A percentile compares a stretch with the other conserved stretches of the same genome.
Conservation (phyloP, 2,113 vertebrate species). For the Salminus brasiliensis region DNA sequence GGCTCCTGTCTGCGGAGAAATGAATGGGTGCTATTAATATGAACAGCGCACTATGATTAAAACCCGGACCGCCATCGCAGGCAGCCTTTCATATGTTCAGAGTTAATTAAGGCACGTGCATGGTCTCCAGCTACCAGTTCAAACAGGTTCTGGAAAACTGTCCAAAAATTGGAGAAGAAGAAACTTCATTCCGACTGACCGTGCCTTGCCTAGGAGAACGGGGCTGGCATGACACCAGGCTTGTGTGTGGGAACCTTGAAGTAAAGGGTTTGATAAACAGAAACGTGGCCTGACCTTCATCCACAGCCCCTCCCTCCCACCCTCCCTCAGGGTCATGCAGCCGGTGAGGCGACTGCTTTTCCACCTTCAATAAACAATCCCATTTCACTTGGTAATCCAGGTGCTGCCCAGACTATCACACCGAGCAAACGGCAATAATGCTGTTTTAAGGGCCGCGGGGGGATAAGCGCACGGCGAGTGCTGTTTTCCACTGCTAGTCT, state of each 20-base stretch:
- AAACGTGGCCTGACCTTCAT: constrained; percentile 62
- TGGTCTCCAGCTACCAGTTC: not conserved
- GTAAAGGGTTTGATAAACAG: constrained; percentile 40
- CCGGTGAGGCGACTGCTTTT: constrained; percentile 40
- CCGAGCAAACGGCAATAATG: constrained; percentile 71
- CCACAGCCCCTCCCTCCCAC: constrained; percentile 46
- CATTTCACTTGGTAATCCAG: constrained; percentile 25
- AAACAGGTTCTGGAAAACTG: not conserved
- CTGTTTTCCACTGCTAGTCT: constrained; percentile 74
- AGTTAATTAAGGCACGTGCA: not conserved
- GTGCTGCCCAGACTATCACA: constrained; percentile 65
- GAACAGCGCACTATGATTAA: constrained; percentile 28
- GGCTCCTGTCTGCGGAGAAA: constrained; percentile 44
- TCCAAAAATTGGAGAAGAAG: not conserved
- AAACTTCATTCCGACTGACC: not conserved
- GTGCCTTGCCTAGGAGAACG: not conserved
- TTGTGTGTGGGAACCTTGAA: constrained; percentile 8
- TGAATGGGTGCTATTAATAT: constrained; percentile 36
- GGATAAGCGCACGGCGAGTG: constrained; percentile 71
- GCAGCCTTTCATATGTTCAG: not conserved
- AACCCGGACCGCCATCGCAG: constrained; percentile 18
- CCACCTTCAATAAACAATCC: constrained; percentile 28
- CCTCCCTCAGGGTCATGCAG: constrained; percentile 44
- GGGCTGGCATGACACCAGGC: not conserved
- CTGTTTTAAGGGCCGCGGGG: constrained; percentile 60